Percentiles rank a stretch among this genome's conserved stretches.
These are phyloP conservation scores for Neocrepidodera transversa DNA, from an alignment of 2,888 invertebrate species.

Conservation along the genomic window DNA sequence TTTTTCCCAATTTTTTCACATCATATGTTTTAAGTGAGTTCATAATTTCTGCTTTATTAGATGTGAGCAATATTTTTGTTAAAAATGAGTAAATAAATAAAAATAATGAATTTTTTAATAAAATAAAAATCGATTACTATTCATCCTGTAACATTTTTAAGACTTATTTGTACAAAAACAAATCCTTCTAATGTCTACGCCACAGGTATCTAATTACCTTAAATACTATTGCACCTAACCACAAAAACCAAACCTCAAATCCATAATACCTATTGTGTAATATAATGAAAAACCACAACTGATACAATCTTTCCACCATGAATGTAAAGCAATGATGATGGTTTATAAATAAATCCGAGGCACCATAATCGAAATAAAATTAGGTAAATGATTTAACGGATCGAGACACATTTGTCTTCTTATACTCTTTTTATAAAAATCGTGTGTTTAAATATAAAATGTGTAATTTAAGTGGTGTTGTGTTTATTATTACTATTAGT, in stretches of 20 bases:
- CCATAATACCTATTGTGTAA: constrained; percentile 17
- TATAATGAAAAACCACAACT: constrained; percentile 12
- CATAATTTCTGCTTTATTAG: too few species aligned
- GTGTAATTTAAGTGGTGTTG: not conserved
- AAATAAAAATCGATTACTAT: too few species aligned
- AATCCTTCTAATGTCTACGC: constrained; percentile 10
- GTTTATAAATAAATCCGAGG: constrained; percentile 23
- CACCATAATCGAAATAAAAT: constrained; percentile 6
- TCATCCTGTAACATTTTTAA: too few species aligned
- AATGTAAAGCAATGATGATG: not conserved
- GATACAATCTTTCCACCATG: constrained; percentile 23
- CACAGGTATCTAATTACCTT: constrained; percentile 10
- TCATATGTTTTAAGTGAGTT: too few species aligned
- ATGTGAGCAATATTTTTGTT: too few species aligned
- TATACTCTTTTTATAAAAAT: too few species aligned
- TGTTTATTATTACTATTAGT: not conserved
- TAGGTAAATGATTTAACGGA: not conserved
- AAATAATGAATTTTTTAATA: too few species aligned
- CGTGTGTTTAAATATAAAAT: too few species aligned
- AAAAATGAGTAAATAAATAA: too few species aligned
- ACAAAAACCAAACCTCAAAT: constrained; percentile 20
- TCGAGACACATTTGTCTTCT: too few species aligned
- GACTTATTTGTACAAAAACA: too few species aligned
- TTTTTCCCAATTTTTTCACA: too few species aligned
- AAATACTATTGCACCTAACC: constrained; percentile 20